phyloP scores from a whole-genome alignment of 2,888 invertebrate genomes.

The Prosopocoilus inquinatus region DNA sequence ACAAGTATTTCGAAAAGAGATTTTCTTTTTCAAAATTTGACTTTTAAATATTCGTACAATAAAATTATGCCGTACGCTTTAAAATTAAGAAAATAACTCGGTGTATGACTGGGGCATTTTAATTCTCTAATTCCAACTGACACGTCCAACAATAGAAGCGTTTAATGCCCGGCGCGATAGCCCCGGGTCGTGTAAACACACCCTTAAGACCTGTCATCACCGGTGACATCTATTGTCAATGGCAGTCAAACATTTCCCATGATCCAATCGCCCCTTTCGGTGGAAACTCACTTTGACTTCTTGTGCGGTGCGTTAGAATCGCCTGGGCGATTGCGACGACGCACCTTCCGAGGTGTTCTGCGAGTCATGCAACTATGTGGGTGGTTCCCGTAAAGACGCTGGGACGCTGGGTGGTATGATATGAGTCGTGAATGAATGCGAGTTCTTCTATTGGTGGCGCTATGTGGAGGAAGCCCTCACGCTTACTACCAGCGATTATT shows the following conservation, averaged over 20 bases:
- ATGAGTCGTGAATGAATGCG: constrained; percentile 26
- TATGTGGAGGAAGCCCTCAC: constrained; percentile 8
- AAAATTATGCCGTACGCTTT: too few relatives aligned
- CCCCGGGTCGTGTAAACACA: constrained; percentile 40
- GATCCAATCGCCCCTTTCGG: constrained; percentile 24
- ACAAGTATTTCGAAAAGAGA: too few relatives aligned
- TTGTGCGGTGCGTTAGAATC: constrained; percentile 10
- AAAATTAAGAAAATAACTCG: background rate
- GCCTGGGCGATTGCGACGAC: constrained; percentile 23
- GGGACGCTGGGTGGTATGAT: constrained; percentile 35
- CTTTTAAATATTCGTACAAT: too few relatives aligned
- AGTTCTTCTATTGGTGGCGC: constrained; percentile 28
- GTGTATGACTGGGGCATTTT: constrained; percentile 26
- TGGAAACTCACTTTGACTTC: background rate
- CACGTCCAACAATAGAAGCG: constrained; percentile 38
- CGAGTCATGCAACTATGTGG: constrained; percentile 37
- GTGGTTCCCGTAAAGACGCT: constrained; percentile 35
- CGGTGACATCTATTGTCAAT: constrained; percentile 41
- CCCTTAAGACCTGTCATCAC: constrained; percentile 42
- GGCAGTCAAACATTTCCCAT: constrained; percentile 33
- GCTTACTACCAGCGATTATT: background rate
- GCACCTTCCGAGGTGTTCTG: constrained; percentile 29
- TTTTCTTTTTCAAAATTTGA: too few relatives aligned
- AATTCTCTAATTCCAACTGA: constrained; percentile 34
- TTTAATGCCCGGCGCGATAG: constrained; percentile 39